A percentile compares a stretch with the other conserved stretches of the same genome.
Conservation (phyloP, 1,140 invertebrate species). For the Sitobion miscanthi region DNA sequence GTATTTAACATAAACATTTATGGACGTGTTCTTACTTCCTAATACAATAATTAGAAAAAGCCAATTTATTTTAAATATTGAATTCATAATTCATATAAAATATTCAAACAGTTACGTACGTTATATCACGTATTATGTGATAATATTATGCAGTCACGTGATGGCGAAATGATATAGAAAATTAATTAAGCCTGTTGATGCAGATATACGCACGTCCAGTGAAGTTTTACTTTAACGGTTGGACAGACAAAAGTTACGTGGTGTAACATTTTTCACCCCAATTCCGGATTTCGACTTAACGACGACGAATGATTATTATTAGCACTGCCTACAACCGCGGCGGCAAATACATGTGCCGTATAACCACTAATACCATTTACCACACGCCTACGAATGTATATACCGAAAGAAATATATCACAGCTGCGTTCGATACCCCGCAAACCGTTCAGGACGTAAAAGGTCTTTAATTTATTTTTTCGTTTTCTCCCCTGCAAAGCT, state of each 20-base stretch:
- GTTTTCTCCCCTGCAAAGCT: neutral
- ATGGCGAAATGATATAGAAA: neutral
- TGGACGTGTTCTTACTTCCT: neutral
- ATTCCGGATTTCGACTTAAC: neutral
- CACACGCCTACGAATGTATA: neutral
- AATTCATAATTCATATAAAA: neutral
- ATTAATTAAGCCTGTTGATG: neutral
- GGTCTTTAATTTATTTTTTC: conserved; percentile 17
- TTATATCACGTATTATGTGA: neutral
- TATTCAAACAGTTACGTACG: neutral
- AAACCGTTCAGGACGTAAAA: conserved; percentile 6
- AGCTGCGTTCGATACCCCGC: neutral
- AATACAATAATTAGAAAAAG: neutral
- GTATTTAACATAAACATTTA: neutral
- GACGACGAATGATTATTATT: neutral
- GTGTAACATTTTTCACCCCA: neutral
- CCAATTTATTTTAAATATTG: neutral
- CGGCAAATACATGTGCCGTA: neutral
- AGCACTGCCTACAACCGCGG: neutral
- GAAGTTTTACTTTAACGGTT: neutral
- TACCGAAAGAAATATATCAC: neutral
- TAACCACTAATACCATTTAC: neutral
- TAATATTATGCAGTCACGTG: neutral
- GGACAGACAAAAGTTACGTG: neutral
- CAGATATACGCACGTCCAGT: neutral